Evolutionary conservation across 2,113 vertebrate genomes (phyloP), one percentile per base, ranked within the genome.

Genomic region (Propithecus coquereli): DNA sequence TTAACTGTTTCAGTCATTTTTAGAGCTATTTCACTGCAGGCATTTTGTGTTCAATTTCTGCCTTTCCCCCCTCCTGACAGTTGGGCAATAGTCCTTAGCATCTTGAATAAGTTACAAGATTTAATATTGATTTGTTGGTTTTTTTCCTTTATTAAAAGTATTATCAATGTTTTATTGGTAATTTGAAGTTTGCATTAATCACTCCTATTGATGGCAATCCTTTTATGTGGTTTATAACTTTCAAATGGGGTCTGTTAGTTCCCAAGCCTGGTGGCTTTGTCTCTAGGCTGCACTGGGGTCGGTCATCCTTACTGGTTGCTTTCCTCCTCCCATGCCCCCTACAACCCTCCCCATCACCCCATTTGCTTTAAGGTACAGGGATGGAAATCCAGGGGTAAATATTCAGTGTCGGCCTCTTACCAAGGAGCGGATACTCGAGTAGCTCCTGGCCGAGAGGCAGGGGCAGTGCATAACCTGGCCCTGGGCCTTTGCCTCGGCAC

Each of bases 61-160:
- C 74, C 32, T 37, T 20, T 18, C 12, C 8, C 22, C 43, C 17
- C 9, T 8, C 16, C n/a, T n/a, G 65, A 23, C 61, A 73, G 11
- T 23, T 50, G 34, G 57, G 22, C 20, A 70, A n/a, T 82, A 30
- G 57, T 77, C 25, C 11, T 50, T 17, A 59, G 32, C 8, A 54
- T 68, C 47, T n/a, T 66, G 71, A 93, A 22, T 94, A 91, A 80
- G 40, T 57, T 93, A 25, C 8, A 43, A 63, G 50, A 71, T 40
- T 74, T 74, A 23, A 50, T 27, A 74, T 47, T 45, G 16, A 50
- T 45, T 70, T 90, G 32, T 27, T 54, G 27, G 71, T 25, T 13
- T 94, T 23, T 54, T 76, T 76, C 90, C 68, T 83, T 90, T 76
- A n/a, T 85, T 71, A 47, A 63, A 77, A 74, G n/a, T 52, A 25